phyloP scores from a whole-genome alignment of 64 coral and sea anemone species.

The Montipora cactus region DNA sequence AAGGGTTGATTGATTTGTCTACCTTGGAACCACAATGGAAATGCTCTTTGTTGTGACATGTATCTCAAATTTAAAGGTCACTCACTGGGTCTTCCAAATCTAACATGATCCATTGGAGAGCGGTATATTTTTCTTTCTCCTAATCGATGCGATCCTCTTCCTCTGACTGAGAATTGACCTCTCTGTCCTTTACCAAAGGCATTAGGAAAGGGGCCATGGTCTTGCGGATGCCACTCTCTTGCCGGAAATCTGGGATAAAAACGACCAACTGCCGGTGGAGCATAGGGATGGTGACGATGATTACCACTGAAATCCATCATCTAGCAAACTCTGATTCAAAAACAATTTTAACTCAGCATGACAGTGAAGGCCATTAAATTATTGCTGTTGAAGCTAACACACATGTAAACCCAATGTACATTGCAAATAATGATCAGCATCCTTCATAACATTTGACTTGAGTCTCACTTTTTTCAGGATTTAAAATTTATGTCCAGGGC shows the following conservation, averaged over 20 bases:
- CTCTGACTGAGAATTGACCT: neutral
- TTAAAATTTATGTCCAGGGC: too few species aligned
- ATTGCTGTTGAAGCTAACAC: too few species aligned
- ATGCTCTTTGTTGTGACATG: neutral
- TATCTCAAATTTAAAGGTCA: neutral
- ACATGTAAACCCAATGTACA: too few species aligned
- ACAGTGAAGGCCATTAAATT: neutral
- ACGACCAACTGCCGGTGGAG: neutral
- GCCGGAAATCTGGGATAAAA: neutral
- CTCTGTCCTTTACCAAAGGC: neutral
- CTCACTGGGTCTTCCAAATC: neutral
- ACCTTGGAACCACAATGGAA: constrained; percentile 8
- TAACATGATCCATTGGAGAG: neutral
- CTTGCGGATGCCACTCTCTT: neutral
- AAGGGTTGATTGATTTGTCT: constrained; percentile 27
- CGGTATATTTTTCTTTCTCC: neutral
- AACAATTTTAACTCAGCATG: neutral
- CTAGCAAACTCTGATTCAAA: neutral
- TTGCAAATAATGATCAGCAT: too few species aligned
- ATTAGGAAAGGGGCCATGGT: neutral
- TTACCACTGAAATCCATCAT: constrained; percentile 19
- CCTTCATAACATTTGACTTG: too few species aligned
- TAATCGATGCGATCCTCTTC: neutral
- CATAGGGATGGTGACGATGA: neutral
- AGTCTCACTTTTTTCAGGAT: too few species aligned